Evolutionary conservation across 1,140 invertebrate species (phyloP).

Genomic region (Saxidomus purpurata): DNA sequence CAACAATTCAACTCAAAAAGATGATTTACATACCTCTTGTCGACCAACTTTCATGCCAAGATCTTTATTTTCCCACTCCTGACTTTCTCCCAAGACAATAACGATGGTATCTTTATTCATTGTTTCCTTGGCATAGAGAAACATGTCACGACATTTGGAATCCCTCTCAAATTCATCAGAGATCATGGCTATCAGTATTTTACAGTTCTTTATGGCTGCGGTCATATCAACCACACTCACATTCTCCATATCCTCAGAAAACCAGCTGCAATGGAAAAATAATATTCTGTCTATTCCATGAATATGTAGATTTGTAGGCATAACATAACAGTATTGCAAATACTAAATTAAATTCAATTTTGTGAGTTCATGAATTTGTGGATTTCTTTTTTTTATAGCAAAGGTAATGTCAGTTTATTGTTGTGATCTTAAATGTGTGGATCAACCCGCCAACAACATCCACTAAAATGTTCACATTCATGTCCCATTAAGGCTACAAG

Average conservation of each 20-base stretch:
- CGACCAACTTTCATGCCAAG: constrained; percentile 80
- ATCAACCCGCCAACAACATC: too few species aligned
- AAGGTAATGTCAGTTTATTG: too few species aligned
- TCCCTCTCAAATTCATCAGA: constrained; percentile 83
- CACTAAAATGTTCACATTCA: too few species aligned
- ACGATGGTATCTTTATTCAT: constrained; percentile 80
- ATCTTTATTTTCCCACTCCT: constrained; percentile 80
- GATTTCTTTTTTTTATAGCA: too few species aligned
- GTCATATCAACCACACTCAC: constrained; percentile 71
- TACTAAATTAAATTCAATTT: too few species aligned
- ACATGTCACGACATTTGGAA: constrained; percentile 76
- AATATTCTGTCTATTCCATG: not conserved
- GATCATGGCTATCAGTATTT: constrained; percentile 78
- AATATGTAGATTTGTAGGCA: too few species aligned
- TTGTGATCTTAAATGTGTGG: too few species aligned
- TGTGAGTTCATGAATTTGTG: too few species aligned
- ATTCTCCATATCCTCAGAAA: constrained; percentile 71
- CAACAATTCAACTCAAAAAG: too few species aligned
- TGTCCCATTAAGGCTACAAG: too few species aligned
- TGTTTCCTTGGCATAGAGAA: constrained; percentile 79
- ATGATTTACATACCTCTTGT: constrained; percentile 75
- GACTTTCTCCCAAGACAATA: constrained; percentile 75
- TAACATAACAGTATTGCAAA: too few species aligned
- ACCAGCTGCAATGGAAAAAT: constrained; percentile 73
- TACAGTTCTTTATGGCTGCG: constrained; percentile 75